Evolutionary conservation across 2,888 invertebrate species (phyloP).

Genomic region (Chrysopilus asiliformis): DNA sequence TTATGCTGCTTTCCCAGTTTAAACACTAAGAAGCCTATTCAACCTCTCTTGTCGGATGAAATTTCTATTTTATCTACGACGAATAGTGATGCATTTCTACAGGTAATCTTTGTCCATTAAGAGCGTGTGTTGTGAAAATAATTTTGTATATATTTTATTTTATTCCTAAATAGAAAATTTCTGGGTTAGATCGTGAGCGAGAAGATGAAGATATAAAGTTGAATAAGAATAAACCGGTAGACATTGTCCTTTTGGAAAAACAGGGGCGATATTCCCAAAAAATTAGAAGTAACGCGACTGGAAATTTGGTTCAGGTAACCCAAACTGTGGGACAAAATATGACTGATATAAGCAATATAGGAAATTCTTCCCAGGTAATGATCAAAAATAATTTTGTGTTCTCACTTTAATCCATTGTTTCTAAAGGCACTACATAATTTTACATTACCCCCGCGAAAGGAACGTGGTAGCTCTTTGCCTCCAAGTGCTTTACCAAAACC

Average conservation of each 20-base stretch:
- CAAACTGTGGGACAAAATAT: slow-evolving; percentile 20
- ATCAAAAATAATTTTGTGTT: no score
- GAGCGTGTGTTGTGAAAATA: no score
- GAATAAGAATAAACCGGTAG: slow-evolving; percentile 16
- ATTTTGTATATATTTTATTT: neutral
- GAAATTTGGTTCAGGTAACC: slow-evolving; percentile 18
- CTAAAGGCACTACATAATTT: slow-evolving; percentile 11
- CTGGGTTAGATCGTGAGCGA: slow-evolving; percentile 16
- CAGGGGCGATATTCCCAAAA: slow-evolving; percentile 19
- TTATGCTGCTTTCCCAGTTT: slow-evolving; percentile 20
- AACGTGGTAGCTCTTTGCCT: slow-evolving; percentile 17
- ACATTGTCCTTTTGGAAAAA: slow-evolving; percentile 18
- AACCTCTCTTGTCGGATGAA: slow-evolving; percentile 17
- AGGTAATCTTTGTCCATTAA: no score
- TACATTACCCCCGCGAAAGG: slow-evolving; percentile 14
- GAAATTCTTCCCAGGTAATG: slow-evolving; percentile 10
- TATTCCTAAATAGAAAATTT: slow-evolving; percentile 13
- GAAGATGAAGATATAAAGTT: slow-evolving; percentile 13
- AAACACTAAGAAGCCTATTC: slow-evolving; percentile 17
- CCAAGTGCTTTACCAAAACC: slow-evolving; percentile 19
- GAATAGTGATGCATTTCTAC: slow-evolving; percentile 19
- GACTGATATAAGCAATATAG: slow-evolving; percentile 20
- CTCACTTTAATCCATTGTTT: neutral
- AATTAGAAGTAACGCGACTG: slow-evolving; percentile 15
- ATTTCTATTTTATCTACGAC: slow-evolving; percentile 19